Evolutionary conservation across 1,140 invertebrate genomes (phyloP).

Genomic region (Drosophila carrolli): DNA sequence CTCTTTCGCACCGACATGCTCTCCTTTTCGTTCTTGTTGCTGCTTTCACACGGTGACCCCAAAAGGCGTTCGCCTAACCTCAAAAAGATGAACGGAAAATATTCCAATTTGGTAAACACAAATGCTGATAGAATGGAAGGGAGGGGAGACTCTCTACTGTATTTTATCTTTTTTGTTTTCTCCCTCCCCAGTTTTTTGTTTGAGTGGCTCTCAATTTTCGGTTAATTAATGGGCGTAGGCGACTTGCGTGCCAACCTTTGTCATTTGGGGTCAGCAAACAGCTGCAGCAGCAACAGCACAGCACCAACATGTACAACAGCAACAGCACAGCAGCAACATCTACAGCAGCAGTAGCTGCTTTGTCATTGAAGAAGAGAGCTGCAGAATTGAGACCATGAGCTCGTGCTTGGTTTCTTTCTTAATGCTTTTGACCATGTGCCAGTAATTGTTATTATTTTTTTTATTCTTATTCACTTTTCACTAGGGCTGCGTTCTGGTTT

Average conservation of each 20-base stretch:
- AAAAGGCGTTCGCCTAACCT: slow-evolving; percentile 62
- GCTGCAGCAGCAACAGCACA: slow-evolving; percentile 39
- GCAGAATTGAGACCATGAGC: slow-evolving; percentile 54
- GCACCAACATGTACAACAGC: slow-evolving; percentile 9
- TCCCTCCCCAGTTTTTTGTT: slow-evolving; percentile 1
- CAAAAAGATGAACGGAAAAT: slow-evolving; percentile 58
- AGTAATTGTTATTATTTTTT: slow-evolving; percentile 51
- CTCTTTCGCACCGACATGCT: slow-evolving; percentile 22
- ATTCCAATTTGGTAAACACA: slow-evolving; percentile 64
- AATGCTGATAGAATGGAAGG: slow-evolving; percentile 43
- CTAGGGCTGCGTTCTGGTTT: slow-evolving; percentile 19
- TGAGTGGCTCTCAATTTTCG: slow-evolving; percentile 51
- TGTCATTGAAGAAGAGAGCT: slow-evolving; percentile 59
- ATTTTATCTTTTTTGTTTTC: slow-evolving; percentile 16
- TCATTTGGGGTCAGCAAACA: slow-evolving; percentile 59
- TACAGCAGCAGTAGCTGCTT: slow-evolving; percentile 6
- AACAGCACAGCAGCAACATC: slow-evolving; percentile 17
- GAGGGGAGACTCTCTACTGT: slow-evolving; percentile 12
- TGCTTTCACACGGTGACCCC: slow-evolving; percentile 51
- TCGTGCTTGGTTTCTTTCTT: slow-evolving; percentile 46
- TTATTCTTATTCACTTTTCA: slow-evolving; percentile 30
- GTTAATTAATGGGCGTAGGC: slow-evolving; percentile 61
- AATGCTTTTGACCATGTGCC: slow-evolving; percentile 56
- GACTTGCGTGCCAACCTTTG: slow-evolving; percentile 35
- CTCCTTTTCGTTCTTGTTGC: slow-evolving; percentile 19